Evolutionary conservation across 2,888 invertebrate species (phyloP).

Genomic region (Temnothorax rugatulus): DNA sequence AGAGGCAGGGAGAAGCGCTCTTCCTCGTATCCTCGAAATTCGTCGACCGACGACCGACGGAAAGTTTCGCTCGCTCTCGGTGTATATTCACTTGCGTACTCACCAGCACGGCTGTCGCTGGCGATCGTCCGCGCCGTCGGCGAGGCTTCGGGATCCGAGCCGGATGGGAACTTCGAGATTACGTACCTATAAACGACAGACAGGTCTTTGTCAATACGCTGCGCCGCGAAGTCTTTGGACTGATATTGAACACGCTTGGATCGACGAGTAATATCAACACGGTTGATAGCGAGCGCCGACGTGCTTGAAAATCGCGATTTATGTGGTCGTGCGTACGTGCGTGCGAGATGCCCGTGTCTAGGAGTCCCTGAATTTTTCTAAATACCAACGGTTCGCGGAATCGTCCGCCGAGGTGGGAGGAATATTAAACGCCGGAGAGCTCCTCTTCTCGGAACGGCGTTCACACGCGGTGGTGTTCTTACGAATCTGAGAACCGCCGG

Average conservation of each 20-base stretch:
- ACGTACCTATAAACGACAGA: constrained; percentile 32
- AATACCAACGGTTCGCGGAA: not conserved
- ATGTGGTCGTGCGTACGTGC: no score
- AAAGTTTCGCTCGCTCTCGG: constrained; percentile 24
- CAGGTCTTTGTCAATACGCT: not conserved
- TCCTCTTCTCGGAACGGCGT: not conserved
- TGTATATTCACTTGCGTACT: constrained; percentile 54
- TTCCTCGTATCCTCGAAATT: constrained; percentile 4
- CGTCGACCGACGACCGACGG: constrained; percentile 1
- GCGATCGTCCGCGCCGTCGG: constrained; percentile 23
- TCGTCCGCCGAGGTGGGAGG: not conserved
- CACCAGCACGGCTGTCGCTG: constrained; percentile 27
- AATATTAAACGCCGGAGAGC: not conserved
- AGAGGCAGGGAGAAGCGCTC: constrained; percentile 46
- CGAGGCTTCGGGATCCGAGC: not conserved
- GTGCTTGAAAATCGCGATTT: not conserved
- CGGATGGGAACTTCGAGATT: not conserved
- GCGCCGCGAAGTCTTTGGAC: not conserved
- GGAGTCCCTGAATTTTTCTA: not conserved
- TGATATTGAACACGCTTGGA: not conserved
- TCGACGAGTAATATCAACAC: constrained; percentile 5
- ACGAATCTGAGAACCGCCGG: not conserved
- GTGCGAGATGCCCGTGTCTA: not conserved
- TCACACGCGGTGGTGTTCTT: not conserved
- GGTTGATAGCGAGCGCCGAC: not conserved